These are phyloP conservation scores for Drosophila atripex DNA, from an alignment of 2,888 invertebrate species.

Conservation along the genomic window DNA sequence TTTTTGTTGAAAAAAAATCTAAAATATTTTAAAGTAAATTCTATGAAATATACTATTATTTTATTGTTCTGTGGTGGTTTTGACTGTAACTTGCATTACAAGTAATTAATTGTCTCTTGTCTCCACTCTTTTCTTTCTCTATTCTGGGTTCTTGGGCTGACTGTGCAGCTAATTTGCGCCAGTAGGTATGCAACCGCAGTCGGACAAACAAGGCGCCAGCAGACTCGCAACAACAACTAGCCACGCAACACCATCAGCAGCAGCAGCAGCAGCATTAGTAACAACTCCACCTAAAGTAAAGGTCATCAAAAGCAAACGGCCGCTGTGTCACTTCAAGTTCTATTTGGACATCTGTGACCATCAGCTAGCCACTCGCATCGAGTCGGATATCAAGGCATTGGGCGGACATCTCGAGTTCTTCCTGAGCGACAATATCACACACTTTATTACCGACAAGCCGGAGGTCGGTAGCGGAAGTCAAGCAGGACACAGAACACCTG, in stretches of 20 bases:
- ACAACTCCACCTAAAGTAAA: constrained; percentile 72
- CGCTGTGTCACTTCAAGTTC: constrained; percentile 88
- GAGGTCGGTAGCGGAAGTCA: constrained; percentile 37
- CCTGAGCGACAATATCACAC: constrained; percentile 82
- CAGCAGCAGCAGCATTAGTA: constrained; percentile 49
- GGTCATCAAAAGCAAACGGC: constrained; percentile 85
- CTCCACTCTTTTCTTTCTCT: constrained; percentile 43
- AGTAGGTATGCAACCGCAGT: constrained; percentile 84
- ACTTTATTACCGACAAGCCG: constrained; percentile 83
- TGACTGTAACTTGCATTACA: constrained; percentile 15
- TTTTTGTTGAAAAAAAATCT: too few relatives aligned
- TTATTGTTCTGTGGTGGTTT: constrained; percentile 6
- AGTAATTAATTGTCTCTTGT: constrained; percentile 34
- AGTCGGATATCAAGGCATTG: constrained; percentile 88
- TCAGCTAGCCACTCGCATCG: constrained; percentile 87
- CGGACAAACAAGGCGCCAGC: constrained; percentile 83
- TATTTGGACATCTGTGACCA: constrained; percentile 91
- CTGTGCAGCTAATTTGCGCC: constrained; percentile 80
- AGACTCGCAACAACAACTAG: constrained; percentile 77
- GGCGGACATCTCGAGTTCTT: constrained; percentile 85
- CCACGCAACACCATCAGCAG: constrained; percentile 47
- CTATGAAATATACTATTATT: neutral
- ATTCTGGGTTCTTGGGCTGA: constrained; percentile 59
- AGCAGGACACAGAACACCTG: constrained; percentile 42
- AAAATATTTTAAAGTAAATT: too few relatives aligned